Base-by-base conservation (phyloP, 2,113 vertebrate genomes). In the Oostethus manadensis region DNA sequence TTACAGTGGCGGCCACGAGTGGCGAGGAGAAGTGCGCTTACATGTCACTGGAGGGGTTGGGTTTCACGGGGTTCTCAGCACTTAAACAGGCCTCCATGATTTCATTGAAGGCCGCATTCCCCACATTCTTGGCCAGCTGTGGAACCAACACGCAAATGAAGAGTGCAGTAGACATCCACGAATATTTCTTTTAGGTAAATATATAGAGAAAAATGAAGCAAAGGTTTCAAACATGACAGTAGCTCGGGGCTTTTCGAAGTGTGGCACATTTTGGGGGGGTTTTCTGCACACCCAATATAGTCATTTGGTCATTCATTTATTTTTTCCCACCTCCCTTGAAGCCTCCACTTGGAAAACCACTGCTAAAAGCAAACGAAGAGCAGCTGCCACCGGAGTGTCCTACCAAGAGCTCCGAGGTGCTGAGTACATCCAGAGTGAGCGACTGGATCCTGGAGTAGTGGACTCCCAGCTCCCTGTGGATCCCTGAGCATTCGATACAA, bases 401-500 rank as follows among this genome's bases (percentile, higher is more conserved):
- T 92, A 98, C 97, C 96, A 99, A 86, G 84, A 99, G 93, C 87
- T 99, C 96, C 2, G 97, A 99, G 23, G 97, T 99, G 87, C 96
- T 96, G 81, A 98, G 88, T 8, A 98, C 95, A 55, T 99, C 97
- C 76, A 99, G 84, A 0, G 94, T 99, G 70, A 99, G 92, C 0
- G 96, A 99, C 60, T 99, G 97, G 90, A 99, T 99, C 83, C 97
- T 91, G 62, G 97, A 99, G 86, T 97, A 96, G 77, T 99, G 96
- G 54, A 98, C 97, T 3, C 97, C 97, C 58, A 99, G 89, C 81
- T 91, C 90, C 35, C 90, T 74, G 83, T 91, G 90, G 79, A 91
- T 91, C 48, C 90, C 90, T 1, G 90, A 91, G 70, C 90, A 90
- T 66, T 91, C 90, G 9, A 91, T 91, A 11, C 90, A 91, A 42